phyloP scores from a whole-genome alignment of 1,140 invertebrate species.

The Zophobas atratus region DNA sequence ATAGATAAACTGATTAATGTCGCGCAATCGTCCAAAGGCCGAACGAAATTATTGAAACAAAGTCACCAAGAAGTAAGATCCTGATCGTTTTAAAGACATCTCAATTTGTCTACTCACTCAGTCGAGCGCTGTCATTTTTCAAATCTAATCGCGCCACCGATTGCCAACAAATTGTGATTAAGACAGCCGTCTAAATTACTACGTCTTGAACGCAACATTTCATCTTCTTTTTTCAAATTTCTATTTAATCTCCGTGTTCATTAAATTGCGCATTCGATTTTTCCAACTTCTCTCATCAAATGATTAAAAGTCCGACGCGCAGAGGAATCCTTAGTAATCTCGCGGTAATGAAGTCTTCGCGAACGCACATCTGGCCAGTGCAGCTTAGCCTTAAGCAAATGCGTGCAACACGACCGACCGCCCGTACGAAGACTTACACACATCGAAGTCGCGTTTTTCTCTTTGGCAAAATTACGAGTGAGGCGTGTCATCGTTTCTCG shows the following conservation, averaged over 20 bases:
- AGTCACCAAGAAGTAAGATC: too few species aligned
- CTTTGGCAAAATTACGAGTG: constrained; percentile 2
- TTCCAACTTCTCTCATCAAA: neutral
- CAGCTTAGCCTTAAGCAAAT: constrained; percentile 12
- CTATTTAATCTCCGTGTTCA: neutral
- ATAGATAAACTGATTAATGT: neutral
- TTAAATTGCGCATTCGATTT: constrained; percentile 12
- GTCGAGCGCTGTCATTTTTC: neutral
- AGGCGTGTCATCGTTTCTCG: constrained; percentile 10
- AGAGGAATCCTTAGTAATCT: constrained; percentile 7
- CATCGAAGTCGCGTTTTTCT: neutral
- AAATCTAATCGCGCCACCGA: neutral
- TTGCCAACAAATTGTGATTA: neutral
- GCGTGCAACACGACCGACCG: constrained; percentile 2
- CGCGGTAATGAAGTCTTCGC: constrained; percentile 22
- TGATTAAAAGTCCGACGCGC: constrained; percentile 7
- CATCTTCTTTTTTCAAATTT: neutral
- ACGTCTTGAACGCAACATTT: too few species aligned
- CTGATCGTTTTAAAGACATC: too few species aligned
- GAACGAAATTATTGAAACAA: too few species aligned
- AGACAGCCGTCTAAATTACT: neutral
- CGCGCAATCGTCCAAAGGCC: too few species aligned
- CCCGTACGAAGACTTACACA: neutral
- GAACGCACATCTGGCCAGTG: constrained; percentile 9
- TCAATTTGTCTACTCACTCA: neutral